A percentile compares a stretch with the other conserved stretches of the same genome.
Conservation (phyloP, 2,888 invertebrate species). For the Tiphia femorata region DNA sequence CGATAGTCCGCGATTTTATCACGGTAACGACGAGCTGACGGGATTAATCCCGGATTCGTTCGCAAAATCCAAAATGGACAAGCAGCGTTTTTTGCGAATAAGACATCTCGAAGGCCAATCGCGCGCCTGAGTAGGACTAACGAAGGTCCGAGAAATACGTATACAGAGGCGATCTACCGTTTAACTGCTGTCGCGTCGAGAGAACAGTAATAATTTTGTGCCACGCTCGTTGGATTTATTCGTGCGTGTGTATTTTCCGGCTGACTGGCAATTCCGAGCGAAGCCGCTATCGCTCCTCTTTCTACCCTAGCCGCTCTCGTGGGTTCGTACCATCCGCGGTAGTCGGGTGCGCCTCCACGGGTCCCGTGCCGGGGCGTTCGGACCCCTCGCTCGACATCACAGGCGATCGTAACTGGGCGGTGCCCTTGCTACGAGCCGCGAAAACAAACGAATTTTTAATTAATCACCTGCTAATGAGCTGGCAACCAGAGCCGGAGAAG, state of each 20-base stretch:
- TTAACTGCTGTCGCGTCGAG: too few relatives aligned
- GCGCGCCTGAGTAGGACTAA: too few relatives aligned
- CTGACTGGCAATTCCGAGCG: not conserved
- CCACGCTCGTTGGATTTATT: too few relatives aligned
- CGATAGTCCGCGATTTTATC: too few relatives aligned
- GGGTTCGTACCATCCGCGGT: not conserved
- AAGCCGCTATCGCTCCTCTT: not conserved
- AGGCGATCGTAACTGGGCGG: constrained; percentile 35
- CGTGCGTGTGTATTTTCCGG: not conserved
- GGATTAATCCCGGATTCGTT: too few relatives aligned
- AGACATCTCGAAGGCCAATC: too few relatives aligned
- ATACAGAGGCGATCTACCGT: too few relatives aligned
- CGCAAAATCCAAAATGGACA: too few relatives aligned
- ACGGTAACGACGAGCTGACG: too few relatives aligned
- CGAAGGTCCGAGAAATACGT: too few relatives aligned
- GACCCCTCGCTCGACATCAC: constrained; percentile 25
- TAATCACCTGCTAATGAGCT: constrained; percentile 65
- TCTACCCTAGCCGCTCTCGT: not conserved
- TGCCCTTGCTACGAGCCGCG: constrained; percentile 26
- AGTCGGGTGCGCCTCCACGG: not conserved
- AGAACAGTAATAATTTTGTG: too few relatives aligned
- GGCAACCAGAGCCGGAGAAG: constrained; percentile 33
- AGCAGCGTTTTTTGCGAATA: too few relatives aligned
- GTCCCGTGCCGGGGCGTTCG: not conserved
- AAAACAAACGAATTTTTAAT: constrained; percentile 62